phyloP scores from a whole-genome alignment of 1,140 invertebrate species.

The Listronotus oregonensis region DNA sequence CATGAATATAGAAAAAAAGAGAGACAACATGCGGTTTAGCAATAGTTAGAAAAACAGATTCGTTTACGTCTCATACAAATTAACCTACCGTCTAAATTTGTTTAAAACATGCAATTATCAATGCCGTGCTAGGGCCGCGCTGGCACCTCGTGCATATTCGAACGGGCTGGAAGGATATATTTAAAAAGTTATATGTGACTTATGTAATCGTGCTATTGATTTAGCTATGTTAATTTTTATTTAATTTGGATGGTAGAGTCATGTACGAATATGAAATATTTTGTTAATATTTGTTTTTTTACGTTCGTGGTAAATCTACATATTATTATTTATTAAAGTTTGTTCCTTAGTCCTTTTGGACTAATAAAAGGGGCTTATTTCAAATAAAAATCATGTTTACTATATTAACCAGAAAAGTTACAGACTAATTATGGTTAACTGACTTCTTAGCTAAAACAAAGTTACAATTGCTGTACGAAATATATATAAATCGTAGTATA shows the following conservation, averaged over 20 bases:
- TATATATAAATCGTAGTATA: no score
- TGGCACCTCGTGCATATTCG: conserved; percentile 48
- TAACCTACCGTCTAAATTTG: conserved; percentile 54
- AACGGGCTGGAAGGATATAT: conserved; percentile 39
- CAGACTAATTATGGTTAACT: no score
- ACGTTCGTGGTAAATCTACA: no score
- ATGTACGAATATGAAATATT: conserved; percentile 5
- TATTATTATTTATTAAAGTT: no score
- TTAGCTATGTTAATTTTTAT: conserved; percentile 6
- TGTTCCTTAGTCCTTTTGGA: no score
- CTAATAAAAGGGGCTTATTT: no score
- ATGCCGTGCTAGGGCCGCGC: conserved; percentile 47
- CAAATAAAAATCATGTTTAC: no score
- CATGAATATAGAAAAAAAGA: conserved; percentile 6
- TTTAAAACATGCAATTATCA: conserved; percentile 55
- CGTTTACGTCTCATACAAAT: conserved; percentile 52
- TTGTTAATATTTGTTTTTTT: no score
- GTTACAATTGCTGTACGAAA: no score
- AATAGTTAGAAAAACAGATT: conserved; percentile 39
- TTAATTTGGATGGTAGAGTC: conserved; percentile 16
- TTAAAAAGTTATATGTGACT: conserved; percentile 49
- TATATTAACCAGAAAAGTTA: no score
- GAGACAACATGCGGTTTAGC: conserved; percentile 31
- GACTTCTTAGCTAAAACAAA: no score
- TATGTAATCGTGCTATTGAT: conserved; percentile 41